Percentiles rank a stretch among this genome's conserved stretches.
phyloP scores from a whole-genome alignment of 2,113 vertebrate species.

The Mormyrus iriodes region DNA sequence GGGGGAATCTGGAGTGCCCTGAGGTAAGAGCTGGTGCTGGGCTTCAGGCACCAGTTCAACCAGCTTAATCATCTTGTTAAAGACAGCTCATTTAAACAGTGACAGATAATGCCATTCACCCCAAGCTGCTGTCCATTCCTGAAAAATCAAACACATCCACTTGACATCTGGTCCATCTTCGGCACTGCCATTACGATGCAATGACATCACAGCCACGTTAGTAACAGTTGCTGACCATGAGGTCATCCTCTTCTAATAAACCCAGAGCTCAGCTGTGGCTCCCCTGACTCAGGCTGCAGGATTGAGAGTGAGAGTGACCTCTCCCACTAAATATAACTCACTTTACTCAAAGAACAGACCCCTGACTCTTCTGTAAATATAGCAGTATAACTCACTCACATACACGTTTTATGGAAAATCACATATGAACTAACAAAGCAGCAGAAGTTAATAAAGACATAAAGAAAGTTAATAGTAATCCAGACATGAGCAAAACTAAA shows the following conservation, averaged over 20 bases:
- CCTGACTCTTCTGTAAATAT: conserved; percentile 11
- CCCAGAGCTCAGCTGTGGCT: neutral
- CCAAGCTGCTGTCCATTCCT: neutral
- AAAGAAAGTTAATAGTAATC: neutral
- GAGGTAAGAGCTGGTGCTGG: neutral
- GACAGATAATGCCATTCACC: neutral
- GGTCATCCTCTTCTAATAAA: conserved; percentile 49
- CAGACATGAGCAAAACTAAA: neutral
- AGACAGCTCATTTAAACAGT: neutral
- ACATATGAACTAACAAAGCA: neutral
- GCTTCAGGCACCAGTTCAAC: neutral
- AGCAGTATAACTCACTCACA: neutral
- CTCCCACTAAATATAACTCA: neutral
- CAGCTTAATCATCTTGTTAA: neutral
- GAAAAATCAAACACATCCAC: neutral
- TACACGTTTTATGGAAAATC: neutral
- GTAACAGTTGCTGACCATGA: conserved; percentile 37
- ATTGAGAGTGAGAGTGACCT: conserved; percentile 5
- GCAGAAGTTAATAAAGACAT: neutral
- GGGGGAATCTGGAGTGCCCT: neutral
- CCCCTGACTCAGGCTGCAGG: neutral
- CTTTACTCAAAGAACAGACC: neutral
- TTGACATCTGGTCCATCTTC: neutral
- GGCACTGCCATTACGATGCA: conserved; percentile 19
- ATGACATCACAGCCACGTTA: conserved; percentile 38